Base-by-base conservation (phyloP, 2,888 invertebrate species). In the Myopa tessellatipennis region DNA sequence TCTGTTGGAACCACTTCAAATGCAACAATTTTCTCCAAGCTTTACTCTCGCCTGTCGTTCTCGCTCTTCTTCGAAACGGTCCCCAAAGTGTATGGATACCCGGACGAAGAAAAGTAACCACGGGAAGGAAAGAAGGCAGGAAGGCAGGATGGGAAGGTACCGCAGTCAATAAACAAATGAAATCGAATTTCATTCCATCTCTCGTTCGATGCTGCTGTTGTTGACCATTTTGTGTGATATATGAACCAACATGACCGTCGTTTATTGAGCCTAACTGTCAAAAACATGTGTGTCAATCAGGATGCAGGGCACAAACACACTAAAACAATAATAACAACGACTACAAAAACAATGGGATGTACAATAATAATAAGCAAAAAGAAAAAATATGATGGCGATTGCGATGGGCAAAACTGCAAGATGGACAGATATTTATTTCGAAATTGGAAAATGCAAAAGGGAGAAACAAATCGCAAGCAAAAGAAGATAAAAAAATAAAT, bases 201-300 rank as follows among this genome's bases (percentile, higher is more conserved):
- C 65, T 16, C 65, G 34, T 4, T 38, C 38, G 7, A 65, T 26
- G 18, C 61, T 38, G 26, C 14, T 52, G 26, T 26, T 26, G 52
- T 52, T 55, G 26, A 10, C 34, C 68, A 75, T 34, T 63, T 69
- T 69, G 60, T n/a, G 45, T 69, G 75, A 75, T 75, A 69, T 75
- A 75, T 75, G 68, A 69, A 75, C 38, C 75, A 69, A 75, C 60
- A 69, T 60, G 75, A 34, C 40, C 60, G 34, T 58, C 75, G 69
- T 75, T 75, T 75, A 75, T 75, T 75, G 75, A 75, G 75, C 69
- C 75, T 14, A 69, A 69, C 75, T 75, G 75, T 69, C 75, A 75
- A 58, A 75, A 58, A 69, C 75, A 75, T 75, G 75, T 75, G 75
- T 68, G 76, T 71, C 76, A 76, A 76, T 71, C 70, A 71, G 63